phyloP scores from a whole-genome alignment of 2,888 invertebrate genomes.

The Lycaena phlaeas region DNA sequence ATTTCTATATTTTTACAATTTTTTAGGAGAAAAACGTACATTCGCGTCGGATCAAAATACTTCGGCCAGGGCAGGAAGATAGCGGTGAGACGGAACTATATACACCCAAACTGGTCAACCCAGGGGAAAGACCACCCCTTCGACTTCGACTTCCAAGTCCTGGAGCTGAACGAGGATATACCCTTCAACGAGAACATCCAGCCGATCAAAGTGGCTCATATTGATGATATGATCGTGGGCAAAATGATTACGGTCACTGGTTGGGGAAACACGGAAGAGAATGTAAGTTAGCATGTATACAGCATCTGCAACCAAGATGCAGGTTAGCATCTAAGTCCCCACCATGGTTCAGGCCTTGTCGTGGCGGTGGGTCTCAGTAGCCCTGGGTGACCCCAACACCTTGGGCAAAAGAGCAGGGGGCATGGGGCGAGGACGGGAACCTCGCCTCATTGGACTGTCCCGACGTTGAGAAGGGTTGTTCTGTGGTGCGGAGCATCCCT shows the following conservation, averaged over 20 bases:
- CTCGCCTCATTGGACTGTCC: no score
- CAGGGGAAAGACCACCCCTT: slow-evolving; percentile 50
- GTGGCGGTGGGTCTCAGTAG: no score
- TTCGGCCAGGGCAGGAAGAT: slow-evolving; percentile 40
- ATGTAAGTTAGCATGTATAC: no score
- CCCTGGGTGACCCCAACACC: no score
- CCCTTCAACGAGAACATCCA: slow-evolving; percentile 43
- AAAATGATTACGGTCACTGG: slow-evolving; percentile 56
- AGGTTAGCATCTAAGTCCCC: no score
- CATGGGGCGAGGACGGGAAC: no score
- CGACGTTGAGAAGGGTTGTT: no score
- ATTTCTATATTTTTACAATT: no score
- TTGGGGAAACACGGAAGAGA: slow-evolving; percentile 60
- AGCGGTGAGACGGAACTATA: slow-evolving; percentile 26
- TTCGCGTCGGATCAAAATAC: slow-evolving; percentile 52
- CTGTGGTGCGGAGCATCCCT: no score
- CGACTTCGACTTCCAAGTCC: slow-evolving; percentile 55
- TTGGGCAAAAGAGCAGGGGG: no score
- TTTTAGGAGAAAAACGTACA: slow-evolving; percentile 43
- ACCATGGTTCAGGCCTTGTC: no score
- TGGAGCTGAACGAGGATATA: slow-evolving; percentile 39
- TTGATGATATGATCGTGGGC: slow-evolving; percentile 56
- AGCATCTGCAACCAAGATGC: no score
- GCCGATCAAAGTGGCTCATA: slow-evolving; percentile 48
- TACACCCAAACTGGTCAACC: slow-evolving; percentile 46